Evolutionary conservation across 2,888 invertebrate genomes (phyloP).

Genomic region (Flabesymbios commensalis): DNA sequence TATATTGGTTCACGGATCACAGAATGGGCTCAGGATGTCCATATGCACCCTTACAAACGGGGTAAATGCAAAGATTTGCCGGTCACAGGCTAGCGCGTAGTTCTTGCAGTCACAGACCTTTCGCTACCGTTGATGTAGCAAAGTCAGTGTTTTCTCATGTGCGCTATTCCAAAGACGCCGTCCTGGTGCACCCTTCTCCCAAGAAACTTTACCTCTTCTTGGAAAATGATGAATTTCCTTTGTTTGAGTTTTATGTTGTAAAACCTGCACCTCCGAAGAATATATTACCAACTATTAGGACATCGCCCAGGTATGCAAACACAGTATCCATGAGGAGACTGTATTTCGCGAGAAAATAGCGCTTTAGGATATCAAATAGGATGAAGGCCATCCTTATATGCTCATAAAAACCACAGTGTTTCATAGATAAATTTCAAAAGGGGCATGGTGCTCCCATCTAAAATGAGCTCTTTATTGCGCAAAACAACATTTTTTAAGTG

Average conservation of each 20-base stretch:
- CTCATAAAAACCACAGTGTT: background rate
- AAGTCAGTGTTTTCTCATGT: no score
- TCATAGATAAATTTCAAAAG: no score
- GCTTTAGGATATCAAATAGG: background rate
- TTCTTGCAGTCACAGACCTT: no score
- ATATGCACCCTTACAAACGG: no score
- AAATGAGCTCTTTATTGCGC: no score
- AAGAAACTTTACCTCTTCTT: conserved; percentile 21
- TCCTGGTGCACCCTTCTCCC: conserved; percentile 7
- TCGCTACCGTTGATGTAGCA: no score
- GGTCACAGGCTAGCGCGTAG: no score
- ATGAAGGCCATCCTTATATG: conserved; percentile 1
- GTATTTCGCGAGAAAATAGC: background rate
- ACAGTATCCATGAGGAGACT: background rate
- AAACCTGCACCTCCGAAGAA: conserved; percentile 18
- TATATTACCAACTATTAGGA: background rate
- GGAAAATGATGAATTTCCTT: conserved; percentile 28
- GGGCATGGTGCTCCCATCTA: no score
- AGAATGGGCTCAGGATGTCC: no score
- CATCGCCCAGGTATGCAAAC: conserved; percentile 11
- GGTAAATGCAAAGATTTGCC: no score
- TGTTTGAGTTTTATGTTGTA: conserved; percentile 7
- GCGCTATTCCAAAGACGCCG: background rate
- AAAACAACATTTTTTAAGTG: no score
- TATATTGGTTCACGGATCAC: no score